Percentiles rank a stretch among this genome's conserved stretches.
phyloP scores from a whole-genome alignment of 1,140 invertebrate genomes.

The Ceratina australensis region DNA sequence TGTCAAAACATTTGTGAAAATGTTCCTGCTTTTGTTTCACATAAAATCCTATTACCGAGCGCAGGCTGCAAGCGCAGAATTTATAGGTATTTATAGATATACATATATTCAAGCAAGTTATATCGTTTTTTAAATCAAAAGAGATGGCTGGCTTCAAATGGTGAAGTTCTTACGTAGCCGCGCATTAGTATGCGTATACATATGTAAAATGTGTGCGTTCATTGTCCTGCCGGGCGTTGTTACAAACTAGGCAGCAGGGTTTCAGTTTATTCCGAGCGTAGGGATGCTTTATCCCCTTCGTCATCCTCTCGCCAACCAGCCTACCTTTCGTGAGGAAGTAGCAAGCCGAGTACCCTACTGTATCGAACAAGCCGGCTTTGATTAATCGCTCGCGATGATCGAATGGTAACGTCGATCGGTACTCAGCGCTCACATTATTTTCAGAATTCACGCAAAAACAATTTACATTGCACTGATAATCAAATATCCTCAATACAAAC shows the following conservation, averaged over 20 bases:
- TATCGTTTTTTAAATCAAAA: too few relatives aligned
- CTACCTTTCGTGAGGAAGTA: not conserved
- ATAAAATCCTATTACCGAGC: too few relatives aligned
- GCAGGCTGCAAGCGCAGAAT: too few relatives aligned
- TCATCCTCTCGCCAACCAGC: slow-evolving; percentile 4
- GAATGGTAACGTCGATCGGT: slow-evolving; percentile 33
- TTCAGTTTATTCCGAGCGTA: slow-evolving; percentile 71
- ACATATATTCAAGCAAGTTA: too few relatives aligned
- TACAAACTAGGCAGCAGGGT: slow-evolving; percentile 71
- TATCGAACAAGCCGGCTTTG: slow-evolving; percentile 33
- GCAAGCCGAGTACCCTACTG: slow-evolving; percentile 38
- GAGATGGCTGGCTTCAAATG: too few relatives aligned
- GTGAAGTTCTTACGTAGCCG: slow-evolving; percentile 15
- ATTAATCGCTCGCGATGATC: slow-evolving; percentile 69
- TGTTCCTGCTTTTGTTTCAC: not conserved
- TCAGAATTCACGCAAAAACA: not conserved
- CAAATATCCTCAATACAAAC: not conserved
- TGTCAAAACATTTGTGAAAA: not conserved
- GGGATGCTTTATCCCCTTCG: slow-evolving; percentile 65
- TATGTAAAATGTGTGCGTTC: slow-evolving; percentile 64
- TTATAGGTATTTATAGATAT: too few relatives aligned
- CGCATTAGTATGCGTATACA: slow-evolving; percentile 29
- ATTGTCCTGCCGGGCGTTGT: slow-evolving; percentile 73
- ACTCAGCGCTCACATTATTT: slow-evolving; percentile 26
- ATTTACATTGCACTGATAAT: too few relatives aligned